These are phyloP conservation scores for Megastigmus dorsalis DNA, from an alignment of 2,888 invertebrate genomes.

Conservation along the genomic window DNA sequence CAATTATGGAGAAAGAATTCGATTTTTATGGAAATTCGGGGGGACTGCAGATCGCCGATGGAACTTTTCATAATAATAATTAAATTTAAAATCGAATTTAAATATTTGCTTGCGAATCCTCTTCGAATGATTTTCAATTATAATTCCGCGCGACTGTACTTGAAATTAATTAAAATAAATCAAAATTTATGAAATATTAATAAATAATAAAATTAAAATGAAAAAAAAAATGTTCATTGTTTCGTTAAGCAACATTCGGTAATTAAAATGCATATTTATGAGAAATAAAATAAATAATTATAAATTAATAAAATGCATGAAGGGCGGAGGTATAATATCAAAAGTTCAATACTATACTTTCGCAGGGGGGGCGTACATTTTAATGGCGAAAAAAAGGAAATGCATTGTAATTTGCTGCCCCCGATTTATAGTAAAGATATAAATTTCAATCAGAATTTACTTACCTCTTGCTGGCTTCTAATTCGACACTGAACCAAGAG, in stretches of 20 bases:
- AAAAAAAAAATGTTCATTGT: conserved; percentile 21
- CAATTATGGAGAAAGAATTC: conserved; percentile 47
- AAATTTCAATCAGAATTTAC: conserved; percentile 20
- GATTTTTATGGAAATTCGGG: conserved; percentile 53
- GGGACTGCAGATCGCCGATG: conserved; percentile 30
- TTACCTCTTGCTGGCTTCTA: conserved; percentile 12
- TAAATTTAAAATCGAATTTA: conserved; percentile 55
- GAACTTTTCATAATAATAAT: conserved; percentile 53
- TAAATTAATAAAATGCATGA: conserved; percentile 18
- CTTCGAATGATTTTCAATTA: conserved; percentile 54
- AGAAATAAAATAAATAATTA: conserved; percentile 38
- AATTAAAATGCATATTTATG: conserved; percentile 44
- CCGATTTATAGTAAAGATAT: too few species aligned
- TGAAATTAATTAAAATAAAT: conserved; percentile 55
- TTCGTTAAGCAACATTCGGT: conserved; percentile 39
- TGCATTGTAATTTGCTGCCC: too few species aligned
- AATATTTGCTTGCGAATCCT: conserved; percentile 49
- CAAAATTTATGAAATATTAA: conserved; percentile 51
- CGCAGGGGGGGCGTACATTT: too few species aligned
- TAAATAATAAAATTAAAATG: conserved; percentile 36
- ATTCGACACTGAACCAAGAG: conserved; percentile 1
- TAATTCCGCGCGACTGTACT: conserved; percentile 51
- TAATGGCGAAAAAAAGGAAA: too few species aligned
- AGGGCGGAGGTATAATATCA: background rate
- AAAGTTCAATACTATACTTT: too few species aligned